Conservation (phyloP, 64 coral and sea anemone species). For the Acropora yongei region DNA sequence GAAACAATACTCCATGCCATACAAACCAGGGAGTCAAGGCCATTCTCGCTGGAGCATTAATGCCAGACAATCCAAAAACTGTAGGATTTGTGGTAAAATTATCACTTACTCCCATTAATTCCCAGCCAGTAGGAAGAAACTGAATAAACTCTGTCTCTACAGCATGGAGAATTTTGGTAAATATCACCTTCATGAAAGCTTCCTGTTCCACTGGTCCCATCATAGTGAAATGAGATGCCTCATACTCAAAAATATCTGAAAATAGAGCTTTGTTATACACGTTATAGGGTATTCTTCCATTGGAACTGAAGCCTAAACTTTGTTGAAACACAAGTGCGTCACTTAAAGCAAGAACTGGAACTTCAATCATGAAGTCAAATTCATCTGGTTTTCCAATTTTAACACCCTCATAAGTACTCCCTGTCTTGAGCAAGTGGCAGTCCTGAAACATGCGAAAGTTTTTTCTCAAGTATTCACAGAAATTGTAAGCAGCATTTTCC, state of each 20-base stretch:
- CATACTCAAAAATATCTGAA: conserved; percentile 1
- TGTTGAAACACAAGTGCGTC: conserved; percentile 9
- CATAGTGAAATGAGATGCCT: not conserved
- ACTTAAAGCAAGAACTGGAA: not conserved
- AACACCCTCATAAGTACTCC: conserved; percentile 20
- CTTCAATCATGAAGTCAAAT: conserved; percentile 37
- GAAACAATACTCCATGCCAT: conserved; percentile 22
- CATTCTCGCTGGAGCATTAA: not conserved
- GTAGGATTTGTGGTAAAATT: not conserved
- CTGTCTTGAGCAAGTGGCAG: conserved; percentile 21
- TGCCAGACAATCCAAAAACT: not conserved
- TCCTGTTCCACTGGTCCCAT: not conserved
- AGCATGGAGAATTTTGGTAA: not conserved
- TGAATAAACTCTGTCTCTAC: not conserved
- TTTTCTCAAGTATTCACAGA: conserved; percentile 16
- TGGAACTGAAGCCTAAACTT: not conserved
- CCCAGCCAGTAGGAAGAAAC: conserved; percentile 2
- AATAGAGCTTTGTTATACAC: not conserved
- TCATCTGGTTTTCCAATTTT: conserved; percentile 37
- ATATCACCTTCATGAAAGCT: conserved; percentile 6
- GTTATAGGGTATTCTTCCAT: conserved; percentile 5
- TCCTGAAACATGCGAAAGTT: not conserved
- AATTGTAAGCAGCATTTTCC: not conserved
- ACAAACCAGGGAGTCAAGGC: conserved; percentile 1
- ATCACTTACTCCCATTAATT: not conserved